These are phyloP conservation scores for Hycleus phaleratus DNA, from an alignment of 1,140 invertebrate species.

Conservation along the genomic window DNA sequence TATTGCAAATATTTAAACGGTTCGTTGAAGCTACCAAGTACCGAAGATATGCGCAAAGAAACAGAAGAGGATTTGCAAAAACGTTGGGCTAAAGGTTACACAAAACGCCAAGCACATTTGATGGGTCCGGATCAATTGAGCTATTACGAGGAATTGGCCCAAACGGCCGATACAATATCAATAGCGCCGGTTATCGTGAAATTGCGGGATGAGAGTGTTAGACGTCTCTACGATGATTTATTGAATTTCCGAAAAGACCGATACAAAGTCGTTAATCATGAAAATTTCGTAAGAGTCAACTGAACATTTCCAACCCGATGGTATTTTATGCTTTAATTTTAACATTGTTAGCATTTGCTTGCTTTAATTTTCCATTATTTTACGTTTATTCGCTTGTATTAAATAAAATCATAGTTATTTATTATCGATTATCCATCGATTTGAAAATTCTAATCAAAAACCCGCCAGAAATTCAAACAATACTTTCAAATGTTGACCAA, in stretches of 20 bases:
- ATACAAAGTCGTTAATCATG: conserved; percentile 35
- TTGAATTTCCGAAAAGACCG: conserved; percentile 34
- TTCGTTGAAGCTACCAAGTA: conserved; percentile 44
- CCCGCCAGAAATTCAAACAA: too few species aligned
- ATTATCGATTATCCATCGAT: too few species aligned
- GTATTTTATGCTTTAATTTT: too few species aligned
- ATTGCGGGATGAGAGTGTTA: conserved; percentile 33
- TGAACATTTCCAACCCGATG: neutral
- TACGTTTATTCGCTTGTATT: too few species aligned
- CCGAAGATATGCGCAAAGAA: conserved; percentile 53
- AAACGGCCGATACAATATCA: conserved; percentile 43
- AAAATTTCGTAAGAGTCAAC: conserved; percentile 31
- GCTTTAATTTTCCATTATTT: too few species aligned
- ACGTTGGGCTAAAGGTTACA: conserved; percentile 42
- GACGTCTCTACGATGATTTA: conserved; percentile 33
- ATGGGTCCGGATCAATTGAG: conserved; percentile 48
- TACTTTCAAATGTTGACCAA: too few species aligned
- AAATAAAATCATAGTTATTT: too few species aligned
- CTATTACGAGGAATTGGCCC: conserved; percentile 54
- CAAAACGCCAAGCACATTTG: conserved; percentile 51
- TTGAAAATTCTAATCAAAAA: too few species aligned
- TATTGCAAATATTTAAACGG: conserved; percentile 49
- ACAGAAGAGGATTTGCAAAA: conserved; percentile 45
- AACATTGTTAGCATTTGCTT: too few species aligned
- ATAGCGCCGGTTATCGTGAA: conserved; percentile 48